Percentiles rank a stretch among this genome's conserved stretches.
Conservation (phyloP, 2,113 vertebrate genomes). For the Brachyhypopomus gauderio region DNA sequence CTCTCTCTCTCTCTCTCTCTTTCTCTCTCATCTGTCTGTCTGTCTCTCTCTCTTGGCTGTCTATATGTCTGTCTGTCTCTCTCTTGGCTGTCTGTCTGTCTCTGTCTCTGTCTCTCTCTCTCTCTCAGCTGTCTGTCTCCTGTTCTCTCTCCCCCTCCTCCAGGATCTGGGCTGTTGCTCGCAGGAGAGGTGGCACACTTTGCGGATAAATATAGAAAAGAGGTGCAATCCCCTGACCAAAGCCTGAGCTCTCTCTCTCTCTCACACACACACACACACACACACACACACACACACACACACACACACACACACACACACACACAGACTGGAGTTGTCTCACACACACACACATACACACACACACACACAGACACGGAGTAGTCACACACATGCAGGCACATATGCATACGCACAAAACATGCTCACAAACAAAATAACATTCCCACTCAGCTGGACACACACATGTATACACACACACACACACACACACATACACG, state of each 20-base stretch:
- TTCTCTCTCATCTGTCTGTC: slow-evolving; percentile 8
- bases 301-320: slow-evolving; percentile 34
- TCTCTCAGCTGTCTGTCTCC: slow-evolving; percentile 31
- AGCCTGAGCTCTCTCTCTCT: slow-evolving; percentile 56
- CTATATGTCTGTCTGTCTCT: slow-evolving; percentile 22
- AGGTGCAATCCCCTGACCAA: slow-evolving; percentile 77
- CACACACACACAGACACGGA: background rate
- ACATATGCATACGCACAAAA: background rate
- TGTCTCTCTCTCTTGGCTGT: slow-evolving; percentile 24
- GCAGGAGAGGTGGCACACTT: slow-evolving; percentile 94
- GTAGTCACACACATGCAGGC: background rate
- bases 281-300: slow-evolving; percentile 40
- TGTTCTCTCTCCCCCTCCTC: slow-evolving; percentile 40
- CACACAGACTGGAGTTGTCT: background rate
- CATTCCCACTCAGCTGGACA: background rate
- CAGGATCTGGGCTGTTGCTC: slow-evolving; percentile 84
- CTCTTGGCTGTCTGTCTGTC: slow-evolving; percentile 16
- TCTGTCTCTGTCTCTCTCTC: background rate
- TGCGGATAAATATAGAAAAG: slow-evolving; percentile 83
- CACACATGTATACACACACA: background rate
- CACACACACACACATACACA: background rate
- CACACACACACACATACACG: background rate
- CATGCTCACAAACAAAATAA: slow-evolving; percentile 2
- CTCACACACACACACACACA: slow-evolving; percentile 32
- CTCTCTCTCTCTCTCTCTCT: slow-evolving; percentile 36